Base-by-base conservation (phyloP, 2,113 vertebrate species). In the Tragelaphus scriptus region DNA sequence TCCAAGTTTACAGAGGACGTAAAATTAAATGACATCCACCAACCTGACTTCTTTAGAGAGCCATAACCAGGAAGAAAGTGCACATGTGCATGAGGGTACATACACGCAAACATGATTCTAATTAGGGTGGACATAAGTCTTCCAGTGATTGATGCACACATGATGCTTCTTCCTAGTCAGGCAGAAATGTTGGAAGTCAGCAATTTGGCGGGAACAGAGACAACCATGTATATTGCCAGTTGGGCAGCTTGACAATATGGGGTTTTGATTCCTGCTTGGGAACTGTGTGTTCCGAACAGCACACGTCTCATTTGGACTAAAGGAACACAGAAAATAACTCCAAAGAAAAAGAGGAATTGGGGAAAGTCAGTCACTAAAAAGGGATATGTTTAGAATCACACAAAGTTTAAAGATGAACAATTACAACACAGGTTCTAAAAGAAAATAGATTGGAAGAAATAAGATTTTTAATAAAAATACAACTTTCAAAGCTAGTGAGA, bases 131-230 rank as follows among this genome's bases (percentile, higher is more conserved):
- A 88, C 90, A 97, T 4, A 94, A 94, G 55, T 63, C 56, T 85
- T 68, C 6, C 1, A 85, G 44, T 61, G 93, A 97, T 65, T 81
- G 95, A 90, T 61, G 94, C 26, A 40, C 85, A 40, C 49, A 77
- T 75, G 85, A 91, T 96, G 85, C 68, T 96, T 94, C 91, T 93
- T 92, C 82, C 91, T 56, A 81, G 93, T 68, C 80, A 93, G 71
- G 92, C 71, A 97, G 82, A 98, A 98, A 98, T 86, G 82, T 89
- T 90, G 93, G 91, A 97, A 98, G 97, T 97, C 97, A 97, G 98
- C 98, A 97, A 88, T 88, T 97, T 88, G 94, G 95, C 10, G 63
- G 88, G 91, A 96, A 71, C 77, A 61, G 91, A 98, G 75, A 58
- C 96, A 91, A 63, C 94, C 91, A 89, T 91, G 53, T 23, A 89